Base-by-base conservation (phyloP, 2,888 invertebrate genomes). In the Drosophila algonquin region DNA sequence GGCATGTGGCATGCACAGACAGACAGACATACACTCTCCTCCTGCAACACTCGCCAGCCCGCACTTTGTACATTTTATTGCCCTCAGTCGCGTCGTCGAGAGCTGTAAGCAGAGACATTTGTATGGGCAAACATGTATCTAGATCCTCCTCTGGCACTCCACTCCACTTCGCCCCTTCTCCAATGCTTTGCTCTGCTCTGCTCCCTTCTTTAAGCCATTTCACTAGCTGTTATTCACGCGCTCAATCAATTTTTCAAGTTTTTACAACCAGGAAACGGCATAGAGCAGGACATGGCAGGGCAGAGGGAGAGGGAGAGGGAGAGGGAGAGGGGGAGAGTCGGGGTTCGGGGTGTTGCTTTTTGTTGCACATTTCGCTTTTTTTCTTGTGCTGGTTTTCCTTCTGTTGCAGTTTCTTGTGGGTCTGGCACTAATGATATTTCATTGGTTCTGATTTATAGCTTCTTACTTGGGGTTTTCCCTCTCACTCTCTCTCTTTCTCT, bases 21-120 rank as follows among this genome's bases (percentile, higher is more conserved):
- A 21, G 21, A 21, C 21, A 21, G 21, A 21, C 21, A 21, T 47
- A 48, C 54, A 21, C 27, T 27, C 18, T 14, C 32, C 18, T 32
- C 53, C 9, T 16, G 40, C n/a, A 12, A 14, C 24, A 18, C 40
- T 32, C 64, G 65, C 71, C 76, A 6, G 52, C 40, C 64, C 78
- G 85, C 81, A 75, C 85, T 80, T 88, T 88, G 87, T 77, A 88
- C 87, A 81, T 88, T 88, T 88, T 84, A 84, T 88, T 88, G 84
- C 81, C 73, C 45, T 65, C 58, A 55, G 55, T 63, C 44, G 54
- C 57, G 67, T 63, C 53, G 61, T 63, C 53, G 61, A 63, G 58
- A 64, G 68, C 61, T 77, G 73, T 70, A 79, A 81, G 77, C 86
- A 74, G 82, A 85, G 74, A 76, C 74, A 83, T 88, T 86, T 85